These are phyloP conservation scores for Crocuta crocuta DNA, from an alignment of 2,113 vertebrate species.

Conservation along the genomic window DNA sequence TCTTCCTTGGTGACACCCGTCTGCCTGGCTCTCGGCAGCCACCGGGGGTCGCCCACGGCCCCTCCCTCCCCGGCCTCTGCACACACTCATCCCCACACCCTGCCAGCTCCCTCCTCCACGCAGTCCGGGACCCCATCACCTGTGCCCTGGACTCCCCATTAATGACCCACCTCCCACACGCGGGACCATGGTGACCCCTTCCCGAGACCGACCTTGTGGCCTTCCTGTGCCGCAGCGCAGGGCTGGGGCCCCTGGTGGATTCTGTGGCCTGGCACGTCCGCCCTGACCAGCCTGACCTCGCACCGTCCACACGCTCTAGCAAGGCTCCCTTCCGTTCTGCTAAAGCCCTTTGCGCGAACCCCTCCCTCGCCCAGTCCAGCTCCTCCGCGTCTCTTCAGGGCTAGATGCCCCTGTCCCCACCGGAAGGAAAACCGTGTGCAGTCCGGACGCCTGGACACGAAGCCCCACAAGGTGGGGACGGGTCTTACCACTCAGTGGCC, in stretches of 20 bases:
- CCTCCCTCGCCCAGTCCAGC: background rate
- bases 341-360: background rate
- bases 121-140: too few relatives aligned
- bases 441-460: background rate
- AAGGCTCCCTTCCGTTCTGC: background rate
- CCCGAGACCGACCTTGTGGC: too few relatives aligned
- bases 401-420: background rate
- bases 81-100: too few relatives aligned
- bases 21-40: too few relatives aligned
- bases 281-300: background rate
- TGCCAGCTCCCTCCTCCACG: too few relatives aligned
- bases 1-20: background rate
- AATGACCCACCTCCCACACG: too few relatives aligned
- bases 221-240: background rate
- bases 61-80: too few relatives aligned
- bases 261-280: background rate
- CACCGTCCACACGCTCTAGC: background rate
- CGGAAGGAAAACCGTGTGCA: background rate
- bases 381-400: background rate
- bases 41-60: too few relatives aligned
- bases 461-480: background rate
- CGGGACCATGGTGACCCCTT: too few relatives aligned
- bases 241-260: background rate
- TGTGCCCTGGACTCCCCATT: too few relatives aligned
- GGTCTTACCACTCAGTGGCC: background rate